Evolutionary conservation across 1,140 invertebrate genomes (phyloP).

Genomic region (Papilio machaon): DNA sequence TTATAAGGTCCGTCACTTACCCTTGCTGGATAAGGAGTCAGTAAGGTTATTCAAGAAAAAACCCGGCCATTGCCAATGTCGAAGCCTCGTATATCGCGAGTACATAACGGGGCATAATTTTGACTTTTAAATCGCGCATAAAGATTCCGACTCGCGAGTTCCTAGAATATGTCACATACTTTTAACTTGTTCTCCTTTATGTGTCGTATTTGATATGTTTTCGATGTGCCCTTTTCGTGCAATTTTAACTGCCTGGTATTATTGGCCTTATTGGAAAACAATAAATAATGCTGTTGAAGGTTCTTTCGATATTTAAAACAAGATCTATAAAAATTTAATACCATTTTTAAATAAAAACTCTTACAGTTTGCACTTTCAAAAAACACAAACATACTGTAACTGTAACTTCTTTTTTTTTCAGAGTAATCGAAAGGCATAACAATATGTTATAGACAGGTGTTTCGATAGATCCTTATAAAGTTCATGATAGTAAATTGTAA

Average conservation of each 20-base stretch:
- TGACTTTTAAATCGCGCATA: conserved; percentile 48
- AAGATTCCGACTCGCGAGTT: conserved; percentile 14
- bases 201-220: conserved; percentile 14
- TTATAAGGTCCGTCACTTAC: conserved; percentile 60
- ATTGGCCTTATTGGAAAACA: conserved; percentile 15
- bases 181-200: conserved; percentile 32
- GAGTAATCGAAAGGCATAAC: not conserved
- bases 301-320: not conserved
- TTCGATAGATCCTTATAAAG: not conserved
- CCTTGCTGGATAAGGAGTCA: conserved; percentile 59
- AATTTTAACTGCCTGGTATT: conserved; percentile 6
- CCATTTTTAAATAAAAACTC: not conserved
- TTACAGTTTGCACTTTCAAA: not conserved
- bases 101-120: conserved; percentile 43
- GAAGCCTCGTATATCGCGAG: conserved; percentile 45
- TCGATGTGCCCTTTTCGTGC: conserved; percentile 15
- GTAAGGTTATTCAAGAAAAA: conserved; percentile 65
- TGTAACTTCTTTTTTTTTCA: not conserved
- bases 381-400: not conserved
- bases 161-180: conserved; percentile 38
- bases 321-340: not conserved
- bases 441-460: not conserved
- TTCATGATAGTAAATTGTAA: not conserved
- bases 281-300: not conserved
- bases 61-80: conserved; percentile 66